Evolutionary conservation across 1,140 invertebrate genomes (phyloP).

Genomic region (Drosophila elegans): DNA sequence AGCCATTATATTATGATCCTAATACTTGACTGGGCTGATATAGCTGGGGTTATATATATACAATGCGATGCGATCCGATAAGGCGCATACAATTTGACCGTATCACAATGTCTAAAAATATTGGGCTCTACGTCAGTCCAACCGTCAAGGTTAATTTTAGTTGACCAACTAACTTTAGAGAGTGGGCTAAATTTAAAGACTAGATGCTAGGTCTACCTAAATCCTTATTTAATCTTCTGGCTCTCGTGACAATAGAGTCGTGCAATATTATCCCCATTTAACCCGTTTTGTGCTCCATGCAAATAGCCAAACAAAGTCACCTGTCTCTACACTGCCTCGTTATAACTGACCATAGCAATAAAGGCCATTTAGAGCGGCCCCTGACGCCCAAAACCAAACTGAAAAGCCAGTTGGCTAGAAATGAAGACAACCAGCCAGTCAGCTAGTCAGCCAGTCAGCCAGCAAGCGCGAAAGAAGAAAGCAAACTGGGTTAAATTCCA

Average conservation of each 20-base stretch:
- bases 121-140: constrained; percentile 30
- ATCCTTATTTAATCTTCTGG: constrained; percentile 1
- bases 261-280: constrained; percentile 30
- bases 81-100: constrained; percentile 11
- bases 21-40: constrained; percentile 20
- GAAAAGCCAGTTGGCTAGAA: constrained; percentile 45
- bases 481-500: constrained; percentile 81
- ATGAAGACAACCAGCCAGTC: constrained; percentile 33
- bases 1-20: constrained; percentile 47
- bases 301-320: constrained; percentile 49
- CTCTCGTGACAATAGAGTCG: constrained; percentile 5
- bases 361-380: constrained; percentile 54
- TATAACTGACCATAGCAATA: constrained; percentile 72
- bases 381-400: constrained; percentile 47
- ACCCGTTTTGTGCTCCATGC: constrained; percentile 36
- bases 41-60: constrained; percentile 15
- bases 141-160: constrained; percentile 27
- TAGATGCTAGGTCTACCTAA: not conserved
- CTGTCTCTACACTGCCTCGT: constrained; percentile 55
- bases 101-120: constrained; percentile 36
- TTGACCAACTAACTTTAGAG: not conserved
- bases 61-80: constrained; percentile 14
- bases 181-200: not conserved
- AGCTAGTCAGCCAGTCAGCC: not conserved
- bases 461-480: constrained; percentile 58